Evolutionary conservation across 2,113 vertebrate species (phyloP).

Genomic region (Scolopax mira): DNA sequence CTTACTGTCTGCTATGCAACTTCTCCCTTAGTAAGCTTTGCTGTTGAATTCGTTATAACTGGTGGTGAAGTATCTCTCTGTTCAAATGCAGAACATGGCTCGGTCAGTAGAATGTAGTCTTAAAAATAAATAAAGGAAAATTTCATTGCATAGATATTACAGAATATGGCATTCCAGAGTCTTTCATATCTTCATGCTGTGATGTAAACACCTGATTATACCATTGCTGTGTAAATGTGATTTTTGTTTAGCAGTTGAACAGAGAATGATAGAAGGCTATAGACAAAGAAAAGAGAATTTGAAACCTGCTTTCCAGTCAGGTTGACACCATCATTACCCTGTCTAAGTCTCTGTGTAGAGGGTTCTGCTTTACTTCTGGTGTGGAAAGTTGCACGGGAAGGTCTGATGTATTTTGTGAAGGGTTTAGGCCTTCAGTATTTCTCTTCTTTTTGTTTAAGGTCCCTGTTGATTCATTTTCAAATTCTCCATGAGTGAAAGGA

Average conservation of each 20-base stretch:
- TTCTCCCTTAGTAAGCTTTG: not conserved
- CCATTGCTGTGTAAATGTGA: not conserved
- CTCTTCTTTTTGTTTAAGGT: not conserved
- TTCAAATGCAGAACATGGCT: not conserved
- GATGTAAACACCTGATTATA: not conserved
- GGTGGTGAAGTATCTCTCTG: not conserved
- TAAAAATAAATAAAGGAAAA: not conserved
- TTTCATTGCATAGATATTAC: not conserved
- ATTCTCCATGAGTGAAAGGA: not conserved
- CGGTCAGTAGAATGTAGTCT: not conserved
- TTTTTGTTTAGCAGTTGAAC: not conserved
- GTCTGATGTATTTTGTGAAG: not conserved
- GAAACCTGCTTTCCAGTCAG: not conserved
- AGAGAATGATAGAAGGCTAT: not conserved
- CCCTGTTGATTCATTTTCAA: not conserved
- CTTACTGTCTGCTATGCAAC: not conserved
- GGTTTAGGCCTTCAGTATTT: not conserved
- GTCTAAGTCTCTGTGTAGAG: not conserved
- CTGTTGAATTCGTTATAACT: not conserved
- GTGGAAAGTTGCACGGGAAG: not conserved
- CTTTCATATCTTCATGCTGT: not conserved
- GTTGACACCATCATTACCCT: not conserved
- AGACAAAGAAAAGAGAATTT: not conserved
- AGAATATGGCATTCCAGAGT: not conserved
- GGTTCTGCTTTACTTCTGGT: not conserved